Evolutionary conservation across 2,888 invertebrate genomes (phyloP).

Genomic region (Volucella bombylans): DNA sequence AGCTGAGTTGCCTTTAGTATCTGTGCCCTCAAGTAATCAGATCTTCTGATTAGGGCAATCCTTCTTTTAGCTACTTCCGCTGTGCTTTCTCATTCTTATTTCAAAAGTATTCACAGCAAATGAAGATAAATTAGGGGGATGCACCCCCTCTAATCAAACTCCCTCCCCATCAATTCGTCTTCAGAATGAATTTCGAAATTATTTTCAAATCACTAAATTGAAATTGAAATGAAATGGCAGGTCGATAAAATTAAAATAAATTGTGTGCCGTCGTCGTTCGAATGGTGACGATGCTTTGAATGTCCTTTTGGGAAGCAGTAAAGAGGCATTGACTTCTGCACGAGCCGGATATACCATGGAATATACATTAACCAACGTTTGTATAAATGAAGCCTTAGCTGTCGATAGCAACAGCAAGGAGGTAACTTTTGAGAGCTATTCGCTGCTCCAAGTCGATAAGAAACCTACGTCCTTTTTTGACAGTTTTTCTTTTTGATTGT

Average conservation of each 20-base stretch:
- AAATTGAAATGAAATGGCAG: constrained; percentile 53
- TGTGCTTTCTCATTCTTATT: neutral
- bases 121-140: constrained; percentile 45
- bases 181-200: constrained; percentile 55
- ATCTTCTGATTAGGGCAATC: constrained; percentile 53
- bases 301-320: constrained; percentile 26
- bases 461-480: constrained; percentile 24
- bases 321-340: neutral
- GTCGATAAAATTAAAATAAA: constrained; percentile 67
- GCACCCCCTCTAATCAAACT: neutral
- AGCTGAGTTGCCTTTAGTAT: constrained; percentile 12
- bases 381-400: neutral
- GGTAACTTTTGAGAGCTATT: constrained; percentile 10
- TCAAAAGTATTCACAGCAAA: constrained; percentile 30
- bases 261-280: constrained; percentile 24
- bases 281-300: neutral
- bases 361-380: neutral
- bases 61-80: neutral
- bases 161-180: neutral
- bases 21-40: constrained; percentile 20
- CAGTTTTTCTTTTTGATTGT: neutral
- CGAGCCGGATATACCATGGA: neutral
- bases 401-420: neutral
- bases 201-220: constrained; percentile 69
- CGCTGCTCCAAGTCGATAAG: constrained; percentile 48